These are phyloP conservation scores for Trichonephila clavipes DNA, from an alignment of 1,140 invertebrate genomes.

Conservation along the genomic window DNA sequence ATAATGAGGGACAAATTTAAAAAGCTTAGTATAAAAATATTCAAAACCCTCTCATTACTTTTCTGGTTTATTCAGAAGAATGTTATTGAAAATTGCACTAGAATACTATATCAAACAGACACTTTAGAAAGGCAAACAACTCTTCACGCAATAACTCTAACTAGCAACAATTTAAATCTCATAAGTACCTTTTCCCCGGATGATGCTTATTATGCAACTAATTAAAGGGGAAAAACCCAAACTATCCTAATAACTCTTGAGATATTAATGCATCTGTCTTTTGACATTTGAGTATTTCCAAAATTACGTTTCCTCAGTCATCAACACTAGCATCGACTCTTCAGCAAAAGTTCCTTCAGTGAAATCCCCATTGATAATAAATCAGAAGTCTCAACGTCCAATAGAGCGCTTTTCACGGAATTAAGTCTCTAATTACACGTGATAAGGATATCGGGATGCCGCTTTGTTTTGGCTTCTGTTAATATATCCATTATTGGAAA, in stretches of 20 bases:
- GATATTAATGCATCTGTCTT: background rate
- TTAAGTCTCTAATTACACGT: constrained; percentile 55
- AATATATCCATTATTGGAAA: constrained; percentile 50
- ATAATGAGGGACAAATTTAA: no score
- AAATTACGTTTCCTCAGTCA: background rate
- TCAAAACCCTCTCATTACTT: no score
- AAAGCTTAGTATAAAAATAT: no score
- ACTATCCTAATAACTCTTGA: background rate
- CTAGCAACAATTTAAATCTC: no score
- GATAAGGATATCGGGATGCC: constrained; percentile 23
- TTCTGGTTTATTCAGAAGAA: no score
- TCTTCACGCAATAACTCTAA: no score
- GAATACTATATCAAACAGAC: no score
- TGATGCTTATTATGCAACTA: background rate
- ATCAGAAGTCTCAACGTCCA: background rate
- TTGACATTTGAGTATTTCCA: background rate
- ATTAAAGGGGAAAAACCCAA: constrained; percentile 5
- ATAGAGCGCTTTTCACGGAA: constrained; percentile 39
- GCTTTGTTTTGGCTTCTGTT: constrained; percentile 48
- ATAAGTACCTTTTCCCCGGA: background rate
- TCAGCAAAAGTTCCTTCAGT: background rate
- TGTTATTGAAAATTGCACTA: no score
- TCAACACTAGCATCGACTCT: background rate
- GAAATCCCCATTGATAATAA: constrained; percentile 21
- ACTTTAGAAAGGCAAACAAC: no score